Evolutionary conservation across 2,888 invertebrate genomes (phyloP).

Genomic region (Orgyia antiqua): DNA sequence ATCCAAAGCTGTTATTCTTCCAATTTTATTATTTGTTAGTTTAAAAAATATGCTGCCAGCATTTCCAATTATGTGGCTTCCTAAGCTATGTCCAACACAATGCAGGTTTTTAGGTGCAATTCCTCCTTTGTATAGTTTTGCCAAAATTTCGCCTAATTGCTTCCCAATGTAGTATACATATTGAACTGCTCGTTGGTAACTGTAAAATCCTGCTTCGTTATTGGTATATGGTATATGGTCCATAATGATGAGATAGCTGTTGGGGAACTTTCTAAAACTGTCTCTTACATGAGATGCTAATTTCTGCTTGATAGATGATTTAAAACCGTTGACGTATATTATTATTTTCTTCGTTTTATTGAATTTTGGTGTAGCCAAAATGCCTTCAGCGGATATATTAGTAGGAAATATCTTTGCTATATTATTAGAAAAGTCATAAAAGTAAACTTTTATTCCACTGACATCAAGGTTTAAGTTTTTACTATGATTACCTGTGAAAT

Average conservation of each 20-base stretch:
- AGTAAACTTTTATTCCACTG: conserved; percentile 48
- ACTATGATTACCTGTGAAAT: conserved; percentile 47
- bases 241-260: conserved; percentile 60
- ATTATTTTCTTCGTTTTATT: conserved; percentile 49
- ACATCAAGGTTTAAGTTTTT: conserved; percentile 47
- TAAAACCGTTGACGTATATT: conserved; percentile 60
- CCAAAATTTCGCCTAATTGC: conserved; percentile 49
- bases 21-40: conserved; percentile 43
- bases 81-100: conserved; percentile 64
- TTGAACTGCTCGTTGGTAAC: conserved; percentile 58
- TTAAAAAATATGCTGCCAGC: conserved; percentile 47
- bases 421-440: conserved; percentile 50
- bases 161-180: conserved; percentile 62
- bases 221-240: conserved; percentile 66
- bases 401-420: conserved; percentile 40
- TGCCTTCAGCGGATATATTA: conserved; percentile 44
- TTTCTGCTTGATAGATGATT: conserved; percentile 54
- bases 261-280: conserved; percentile 48
- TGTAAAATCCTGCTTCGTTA: conserved; percentile 46
- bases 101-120: conserved; percentile 54
- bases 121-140: conserved; percentile 38
- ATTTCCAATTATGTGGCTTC: conserved; percentile 60
- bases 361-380: conserved; percentile 38
- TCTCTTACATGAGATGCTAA: conserved; percentile 53
- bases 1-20: conserved; percentile 58